Evolutionary conservation across 1,140 invertebrate species (phyloP), one percentile per base, ranked within the genome.

Genomic region (Magallana angulata): DNA sequence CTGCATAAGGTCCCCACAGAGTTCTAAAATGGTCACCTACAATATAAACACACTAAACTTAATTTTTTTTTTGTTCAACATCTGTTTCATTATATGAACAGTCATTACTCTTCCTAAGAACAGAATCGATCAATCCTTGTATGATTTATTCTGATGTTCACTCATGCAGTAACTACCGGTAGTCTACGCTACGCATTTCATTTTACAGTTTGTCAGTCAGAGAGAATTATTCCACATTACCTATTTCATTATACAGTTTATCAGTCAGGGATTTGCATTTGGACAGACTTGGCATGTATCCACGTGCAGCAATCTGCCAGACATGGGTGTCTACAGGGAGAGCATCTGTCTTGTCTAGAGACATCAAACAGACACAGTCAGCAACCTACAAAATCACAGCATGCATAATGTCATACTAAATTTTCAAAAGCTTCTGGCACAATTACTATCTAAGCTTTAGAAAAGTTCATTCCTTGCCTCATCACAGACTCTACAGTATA

Each of bases 301-400:
- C 96, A 87, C 96, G 94, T 57, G 96, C 95, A 5, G 98, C 98
- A 85, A 99, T 97, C 96, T 99, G 97, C 95, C 97, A 98, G 24
- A 99, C 98, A 94, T 99, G 99, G 0, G 98, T 99, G 94, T 99
- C 99, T 1, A 99, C 97, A 14, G 99, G 99, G 86, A 99, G 96
- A 0, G 98, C 97, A 93, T 97, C 96, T 76, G 98, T 93, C 93
- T 99, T 97, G 82, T 97, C 97, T 88, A 99, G 94, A 1, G 98
- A 98, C 98, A 99, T 99, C 5, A 99, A 96, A 95, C 98, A 99
- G 91, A 99, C 97, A 94, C 99, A 99, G 95, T 99, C 99, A n/a
- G 99, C 98, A 30, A 99, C 97, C 97, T 98, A 91, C 64, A 95
- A 18, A 60, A 82, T 85, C 88, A 88, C 14, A 64, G 36, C 36